Evolutionary conservation across 2,797 vertebrate genomes (phyloP), one percentile per base, ranked within the genome.

Genomic region (Eupleurogrammus muticus): DNA sequence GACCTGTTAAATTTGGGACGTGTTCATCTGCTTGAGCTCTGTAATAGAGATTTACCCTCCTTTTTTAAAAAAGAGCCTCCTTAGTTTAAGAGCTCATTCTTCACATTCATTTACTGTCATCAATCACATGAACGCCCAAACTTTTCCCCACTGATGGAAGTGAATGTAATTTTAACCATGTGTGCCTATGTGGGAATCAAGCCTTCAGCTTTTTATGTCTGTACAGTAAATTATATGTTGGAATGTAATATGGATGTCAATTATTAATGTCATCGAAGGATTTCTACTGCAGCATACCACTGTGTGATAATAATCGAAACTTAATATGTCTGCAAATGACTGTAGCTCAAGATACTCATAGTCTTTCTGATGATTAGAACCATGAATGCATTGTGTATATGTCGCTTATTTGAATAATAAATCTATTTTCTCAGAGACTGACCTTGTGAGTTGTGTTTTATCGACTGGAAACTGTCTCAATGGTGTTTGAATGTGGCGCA

Each of bases 361-460:
- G 69, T 67, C 63, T 68, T 13, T 72, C 65, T 83, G 71, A 81
- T 84, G 52, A 90, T 86, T 81, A 79, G 77, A 88, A 87, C 73
- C 73, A 73, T 60, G 58, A 82, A 64, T 46, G 51, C 36, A 48
- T 38, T 77, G 81, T 88, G 81, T 85, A 80, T 65, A 51, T 79
- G 79, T 78, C 28, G 56, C 64, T 66, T 71, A 63, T 90, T 89
- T 90, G 66, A 81, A 87, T 81, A 85, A 84, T 90, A 92, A 92
- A 92, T 85, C 70, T 90, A 90, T 92, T 92, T 92, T 92, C 88
- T 91, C 90, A 92, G 64, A 87, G 58, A 76, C 28, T 46, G 32
- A 74, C 62, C 16, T 46, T 50, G 42, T 49, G 44, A 35, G 24
- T 64, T 65, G 49, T 64, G 52, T 0, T 54, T 71, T 53, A 40